Conservation (phyloP, 2,797 vertebrate genomes). For the Tarsius wallacei region DNA sequence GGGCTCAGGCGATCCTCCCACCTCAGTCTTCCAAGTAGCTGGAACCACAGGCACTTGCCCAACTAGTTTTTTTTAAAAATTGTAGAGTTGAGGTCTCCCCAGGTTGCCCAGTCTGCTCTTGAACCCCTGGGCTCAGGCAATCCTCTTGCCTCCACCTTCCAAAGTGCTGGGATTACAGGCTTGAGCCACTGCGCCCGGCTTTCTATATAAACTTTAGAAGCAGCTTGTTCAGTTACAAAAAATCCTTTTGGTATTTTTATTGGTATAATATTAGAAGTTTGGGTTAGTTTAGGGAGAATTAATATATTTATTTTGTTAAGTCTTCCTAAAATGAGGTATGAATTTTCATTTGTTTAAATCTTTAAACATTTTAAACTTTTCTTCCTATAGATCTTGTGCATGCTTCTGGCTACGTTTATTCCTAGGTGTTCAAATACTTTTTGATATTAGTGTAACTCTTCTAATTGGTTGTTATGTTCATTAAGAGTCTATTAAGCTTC, state of each 20-base stretch:
- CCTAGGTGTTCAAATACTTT: neutral
- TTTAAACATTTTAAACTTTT: constrained; percentile 49
- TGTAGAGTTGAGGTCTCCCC: no score
- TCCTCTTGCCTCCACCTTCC: no score
- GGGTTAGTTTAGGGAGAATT: constrained; percentile 3
- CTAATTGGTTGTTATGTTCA: neutral
- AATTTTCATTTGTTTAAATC: constrained; percentile 41
- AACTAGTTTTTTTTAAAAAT: no score
- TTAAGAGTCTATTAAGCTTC: constrained; percentile 23
- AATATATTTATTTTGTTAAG: constrained; percentile 45
- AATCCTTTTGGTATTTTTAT: constrained; percentile 43
- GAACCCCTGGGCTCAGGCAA: no score
- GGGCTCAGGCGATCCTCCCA: no score
- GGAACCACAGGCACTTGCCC: no score
- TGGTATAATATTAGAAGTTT: constrained; percentile 57
- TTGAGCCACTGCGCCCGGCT: neutral
- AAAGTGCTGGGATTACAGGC: no score
- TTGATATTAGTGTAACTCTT: neutral
- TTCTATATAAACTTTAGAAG: constrained; percentile 1
- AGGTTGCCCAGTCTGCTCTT: no score
- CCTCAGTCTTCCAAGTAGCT: no score
- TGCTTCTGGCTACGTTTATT: constrained; percentile 54
- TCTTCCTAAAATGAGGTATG: constrained; percentile 30
- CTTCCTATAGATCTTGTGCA: neutral
- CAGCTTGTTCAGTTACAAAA: neutral